A percentile compares a stretch with the other conserved stretches of the same genome.
These are phyloP conservation scores for Hyalella azteca DNA, from an alignment of 2,888 invertebrate genomes.

Conservation along the genomic window DNA sequence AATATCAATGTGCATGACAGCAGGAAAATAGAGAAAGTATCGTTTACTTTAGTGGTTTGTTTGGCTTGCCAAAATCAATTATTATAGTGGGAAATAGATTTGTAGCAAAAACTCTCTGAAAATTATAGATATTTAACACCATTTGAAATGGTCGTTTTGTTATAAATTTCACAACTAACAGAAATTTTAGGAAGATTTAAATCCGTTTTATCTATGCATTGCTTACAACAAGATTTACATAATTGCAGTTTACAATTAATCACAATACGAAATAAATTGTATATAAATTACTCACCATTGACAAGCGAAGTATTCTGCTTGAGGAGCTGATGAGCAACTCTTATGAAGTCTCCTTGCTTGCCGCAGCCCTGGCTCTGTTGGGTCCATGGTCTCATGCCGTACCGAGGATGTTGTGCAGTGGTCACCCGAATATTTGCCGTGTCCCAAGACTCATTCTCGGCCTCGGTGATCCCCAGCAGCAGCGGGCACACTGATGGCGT, in stretches of 20 bases:
- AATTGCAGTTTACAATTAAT: background rate
- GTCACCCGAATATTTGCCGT: slow-evolving; percentile 51
- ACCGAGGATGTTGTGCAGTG: slow-evolving; percentile 42
- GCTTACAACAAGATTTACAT: too few species aligned
- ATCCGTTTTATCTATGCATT: too few species aligned
- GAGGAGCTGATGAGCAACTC: slow-evolving; percentile 48
- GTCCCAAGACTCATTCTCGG: slow-evolving; percentile 49
- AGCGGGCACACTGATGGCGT: slow-evolving; percentile 40
- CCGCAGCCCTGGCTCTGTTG: slow-evolving; percentile 53
- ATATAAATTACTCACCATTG: slow-evolving; percentile 43
- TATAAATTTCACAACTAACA: too few species aligned
- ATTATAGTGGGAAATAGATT: too few species aligned
- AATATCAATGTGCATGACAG: too few species aligned
- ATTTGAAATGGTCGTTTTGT: too few species aligned
- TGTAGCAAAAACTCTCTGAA: too few species aligned
- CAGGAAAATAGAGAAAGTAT: too few species aligned
- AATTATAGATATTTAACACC: too few species aligned
- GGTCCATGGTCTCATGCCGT: slow-evolving; percentile 54
- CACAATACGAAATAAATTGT: background rate
- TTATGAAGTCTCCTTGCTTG: slow-evolving; percentile 50
- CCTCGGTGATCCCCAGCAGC: slow-evolving; percentile 41
- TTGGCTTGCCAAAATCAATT: too few species aligned
- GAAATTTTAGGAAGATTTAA: too few species aligned
- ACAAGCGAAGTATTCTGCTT: slow-evolving; percentile 41
- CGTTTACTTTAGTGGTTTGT: too few species aligned